Conservation (phyloP, 2,797 vertebrate species). For the Discoglossus pictus region DNA sequence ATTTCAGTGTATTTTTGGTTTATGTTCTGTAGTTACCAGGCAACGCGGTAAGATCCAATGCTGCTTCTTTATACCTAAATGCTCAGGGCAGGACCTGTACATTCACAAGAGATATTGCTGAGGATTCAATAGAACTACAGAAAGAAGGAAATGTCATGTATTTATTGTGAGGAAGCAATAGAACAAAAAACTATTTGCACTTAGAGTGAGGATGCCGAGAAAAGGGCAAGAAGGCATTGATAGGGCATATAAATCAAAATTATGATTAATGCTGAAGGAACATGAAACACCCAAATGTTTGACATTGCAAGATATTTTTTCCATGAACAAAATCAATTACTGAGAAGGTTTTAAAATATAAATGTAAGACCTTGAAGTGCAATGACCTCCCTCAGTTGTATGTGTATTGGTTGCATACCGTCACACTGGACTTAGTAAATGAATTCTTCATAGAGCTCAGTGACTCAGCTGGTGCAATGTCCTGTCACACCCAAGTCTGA, state of each 20-base stretch:
- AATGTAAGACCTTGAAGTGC: too few relatives aligned
- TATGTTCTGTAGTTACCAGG: conserved; percentile 22
- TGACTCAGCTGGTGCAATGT: too few relatives aligned
- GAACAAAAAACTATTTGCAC: background rate
- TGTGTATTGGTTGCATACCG: too few relatives aligned
- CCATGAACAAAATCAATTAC: too few relatives aligned
- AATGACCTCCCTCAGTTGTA: too few relatives aligned
- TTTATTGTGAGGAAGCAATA: background rate
- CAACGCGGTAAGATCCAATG: conserved; percentile 19
- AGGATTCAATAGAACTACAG: background rate
- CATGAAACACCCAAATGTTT: too few relatives aligned
- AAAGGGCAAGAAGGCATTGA: background rate
- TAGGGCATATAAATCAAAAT: background rate
- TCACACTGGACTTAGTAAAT: too few relatives aligned
- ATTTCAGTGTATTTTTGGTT: conserved; percentile 21
- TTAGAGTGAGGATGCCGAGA: conserved; percentile 7
- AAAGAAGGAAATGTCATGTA: background rate
- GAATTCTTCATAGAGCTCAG: too few relatives aligned
- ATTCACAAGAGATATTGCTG: background rate
- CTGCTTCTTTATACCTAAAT: conserved; percentile 10
- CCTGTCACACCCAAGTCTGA: too few relatives aligned
- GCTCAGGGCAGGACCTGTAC: background rate
- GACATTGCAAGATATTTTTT: too few relatives aligned
- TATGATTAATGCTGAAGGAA: too few relatives aligned
- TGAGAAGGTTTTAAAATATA: too few relatives aligned